Base-by-base conservation (phyloP, 1,140 invertebrate genomes). In the Atta cephalotes region DNA sequence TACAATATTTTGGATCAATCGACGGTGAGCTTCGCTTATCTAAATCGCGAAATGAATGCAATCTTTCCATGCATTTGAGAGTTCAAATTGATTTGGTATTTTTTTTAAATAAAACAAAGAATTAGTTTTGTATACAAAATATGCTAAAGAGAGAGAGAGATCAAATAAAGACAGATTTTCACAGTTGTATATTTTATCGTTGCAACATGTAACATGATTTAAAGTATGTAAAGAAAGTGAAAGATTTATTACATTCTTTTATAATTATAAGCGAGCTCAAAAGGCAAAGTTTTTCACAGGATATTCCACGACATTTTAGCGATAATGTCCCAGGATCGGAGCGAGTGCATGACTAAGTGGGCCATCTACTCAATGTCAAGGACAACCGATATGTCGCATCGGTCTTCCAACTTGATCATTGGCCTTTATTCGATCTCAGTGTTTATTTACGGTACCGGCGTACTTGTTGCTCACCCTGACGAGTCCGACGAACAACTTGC, bases 291-390 rank as follows among this genome's bases (percentile, higher is more conserved):
- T 39, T 65, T 16, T 62, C 28, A 4, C 35, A 91, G 89, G 7
- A 28, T 76, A 16, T 65, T 91, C 12, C 2, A 60, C 18, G 58
- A 84, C 12, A 86, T 91, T 49, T 35, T 91, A 14, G 12, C 5
- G 9, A 82, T 60, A 9, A 90, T 91, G 87, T 65, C 71, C 4
- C 45, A 72, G 1, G 89, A 90, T 35, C 85, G 89, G 18, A 39
- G 28, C 12, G 79, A 91, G 31, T 86, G 58, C 16, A 21, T 3
- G 3, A 51, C 21, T 0, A 58, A 87, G 2, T 84, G 51, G 28
- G 63, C 78, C 31, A 71, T 14, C n/a, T 62, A 12, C n/a, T 84
- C 25, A 12, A 84, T 84, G 80, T 76, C 80, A 7, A 84, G n/a
- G n/a, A 84, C 70, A 3, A 35, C 14, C 18, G 60, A 84, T 14